These are phyloP conservation scores for Ceratina japonica DNA, from an alignment of 1,140 invertebrate species.

Conservation along the genomic window DNA sequence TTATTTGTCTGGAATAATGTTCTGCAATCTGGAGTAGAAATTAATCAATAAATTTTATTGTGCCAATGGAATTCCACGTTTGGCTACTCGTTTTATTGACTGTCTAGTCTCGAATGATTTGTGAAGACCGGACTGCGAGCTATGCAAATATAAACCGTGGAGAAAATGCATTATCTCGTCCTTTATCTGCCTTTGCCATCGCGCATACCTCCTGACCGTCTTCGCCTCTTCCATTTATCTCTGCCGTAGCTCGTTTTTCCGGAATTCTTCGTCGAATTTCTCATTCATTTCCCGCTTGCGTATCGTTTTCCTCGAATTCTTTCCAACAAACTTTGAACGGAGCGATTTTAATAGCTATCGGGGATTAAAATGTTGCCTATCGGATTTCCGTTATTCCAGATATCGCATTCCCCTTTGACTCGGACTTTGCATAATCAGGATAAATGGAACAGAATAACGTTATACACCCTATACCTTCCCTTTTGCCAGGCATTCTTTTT, in stretches of 20 bases:
- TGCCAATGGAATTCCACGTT: background rate
- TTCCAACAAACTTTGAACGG: background rate
- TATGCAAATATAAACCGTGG: conserved; percentile 10
- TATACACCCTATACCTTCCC: no score
- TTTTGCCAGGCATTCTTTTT: no score
- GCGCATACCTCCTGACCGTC: background rate
- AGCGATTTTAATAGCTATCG: background rate
- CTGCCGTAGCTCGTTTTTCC: background rate
- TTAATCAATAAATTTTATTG: no score
- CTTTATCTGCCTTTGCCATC: background rate
- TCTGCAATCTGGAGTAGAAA: no score
- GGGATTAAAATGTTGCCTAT: no score
- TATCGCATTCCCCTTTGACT: no score
- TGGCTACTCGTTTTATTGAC: no score
- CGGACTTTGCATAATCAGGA: no score
- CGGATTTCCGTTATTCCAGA: no score
- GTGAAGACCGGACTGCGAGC: background rate
- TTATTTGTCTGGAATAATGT: no score
- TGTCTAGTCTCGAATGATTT: no score
- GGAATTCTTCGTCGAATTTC: conserved; percentile 9
- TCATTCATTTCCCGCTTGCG: background rate
- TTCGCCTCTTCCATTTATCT: background rate
- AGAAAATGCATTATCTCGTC: conserved; percentile 46
- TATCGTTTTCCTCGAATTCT: background rate
- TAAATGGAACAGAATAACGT: no score